These are phyloP conservation scores for Ylistrum balloti DNA, from an alignment of 1,140 invertebrate genomes.

Conservation along the genomic window DNA sequence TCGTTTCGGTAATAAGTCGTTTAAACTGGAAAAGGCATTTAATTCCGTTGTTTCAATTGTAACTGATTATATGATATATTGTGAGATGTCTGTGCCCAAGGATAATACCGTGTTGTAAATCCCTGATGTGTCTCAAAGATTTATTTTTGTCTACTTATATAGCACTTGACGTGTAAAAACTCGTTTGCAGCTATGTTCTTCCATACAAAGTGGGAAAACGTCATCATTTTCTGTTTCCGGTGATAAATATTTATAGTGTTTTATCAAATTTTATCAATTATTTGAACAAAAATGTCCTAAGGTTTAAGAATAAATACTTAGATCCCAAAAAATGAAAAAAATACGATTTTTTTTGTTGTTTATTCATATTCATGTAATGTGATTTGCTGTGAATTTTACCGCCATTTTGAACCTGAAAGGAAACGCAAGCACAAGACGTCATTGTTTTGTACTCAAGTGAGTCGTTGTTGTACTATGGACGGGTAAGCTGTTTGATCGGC, in stretches of 20 bases:
- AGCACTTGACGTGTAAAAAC: neutral
- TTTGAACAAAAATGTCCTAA: neutral
- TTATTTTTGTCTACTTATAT: too few relatives aligned
- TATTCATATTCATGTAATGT: neutral
- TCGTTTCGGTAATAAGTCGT: too few relatives aligned
- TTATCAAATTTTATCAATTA: neutral
- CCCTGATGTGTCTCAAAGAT: too few relatives aligned
- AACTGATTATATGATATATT: too few relatives aligned
- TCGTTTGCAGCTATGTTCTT: too few relatives aligned
- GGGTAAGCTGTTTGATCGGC: conserved; percentile 52
- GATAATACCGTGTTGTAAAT: too few relatives aligned
- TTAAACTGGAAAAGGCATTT: too few relatives aligned
- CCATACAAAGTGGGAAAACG: conserved; percentile 10
- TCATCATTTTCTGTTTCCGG: conserved; percentile 38
- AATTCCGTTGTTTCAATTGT: too few relatives aligned
- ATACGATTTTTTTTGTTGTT: neutral
- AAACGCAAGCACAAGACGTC: conserved; percentile 56
- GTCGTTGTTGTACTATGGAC: conserved; percentile 53
- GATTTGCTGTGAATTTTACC: conserved; percentile 54
- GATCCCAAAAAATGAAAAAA: neutral
- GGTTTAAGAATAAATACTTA: neutral
- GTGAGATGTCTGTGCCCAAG: too few relatives aligned
- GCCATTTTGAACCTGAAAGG: conserved; percentile 63
- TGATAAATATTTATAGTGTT: conserved; percentile 8
- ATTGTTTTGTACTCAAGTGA: conserved; percentile 44